Percentiles rank a stretch among this genome's conserved stretches.
Conservation (phyloP, 1,140 invertebrate species). For the Zaprionus vittiger region DNA sequence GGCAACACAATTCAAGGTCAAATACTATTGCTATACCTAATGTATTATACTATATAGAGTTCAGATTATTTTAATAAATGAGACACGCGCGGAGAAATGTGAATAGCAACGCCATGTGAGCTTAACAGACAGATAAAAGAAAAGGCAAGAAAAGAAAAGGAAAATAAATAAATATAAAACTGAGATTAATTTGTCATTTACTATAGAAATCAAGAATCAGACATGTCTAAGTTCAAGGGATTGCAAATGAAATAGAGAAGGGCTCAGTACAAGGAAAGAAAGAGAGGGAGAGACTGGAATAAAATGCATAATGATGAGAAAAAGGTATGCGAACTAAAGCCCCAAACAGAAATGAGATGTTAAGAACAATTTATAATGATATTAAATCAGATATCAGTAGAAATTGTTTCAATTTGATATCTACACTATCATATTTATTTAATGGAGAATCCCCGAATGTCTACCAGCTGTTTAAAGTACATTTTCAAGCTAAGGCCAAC, state of each 20-base stretch:
- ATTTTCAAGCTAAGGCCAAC: not conserved
- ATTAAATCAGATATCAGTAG: not conserved
- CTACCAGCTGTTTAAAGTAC: not conserved
- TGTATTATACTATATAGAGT: not conserved
- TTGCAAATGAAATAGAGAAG: not conserved
- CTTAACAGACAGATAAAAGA: not conserved
- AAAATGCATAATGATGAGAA: not conserved
- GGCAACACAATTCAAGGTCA: slow-evolving; percentile 37
- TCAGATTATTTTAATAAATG: slow-evolving; percentile 13
- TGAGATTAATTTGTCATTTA: slow-evolving; percentile 7
- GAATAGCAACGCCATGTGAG: not conserved
- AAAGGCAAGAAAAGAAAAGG: not conserved
- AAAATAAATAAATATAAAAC: not conserved
- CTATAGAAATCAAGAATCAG: not conserved
- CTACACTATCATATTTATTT: too few species aligned
- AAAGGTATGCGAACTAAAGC: not conserved
- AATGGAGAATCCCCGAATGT: not conserved
- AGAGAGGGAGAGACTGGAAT: not conserved
- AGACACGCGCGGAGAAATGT: slow-evolving; percentile 11
- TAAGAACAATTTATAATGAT: not conserved
- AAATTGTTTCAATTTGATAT: not conserved
- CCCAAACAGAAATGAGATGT: not conserved
- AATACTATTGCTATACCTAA: slow-evolving; percentile 9
- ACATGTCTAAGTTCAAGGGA: not conserved
- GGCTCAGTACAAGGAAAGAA: not conserved